Conservation (phyloP, 2,888 invertebrate genomes). For the Philonicus albiceps region DNA sequence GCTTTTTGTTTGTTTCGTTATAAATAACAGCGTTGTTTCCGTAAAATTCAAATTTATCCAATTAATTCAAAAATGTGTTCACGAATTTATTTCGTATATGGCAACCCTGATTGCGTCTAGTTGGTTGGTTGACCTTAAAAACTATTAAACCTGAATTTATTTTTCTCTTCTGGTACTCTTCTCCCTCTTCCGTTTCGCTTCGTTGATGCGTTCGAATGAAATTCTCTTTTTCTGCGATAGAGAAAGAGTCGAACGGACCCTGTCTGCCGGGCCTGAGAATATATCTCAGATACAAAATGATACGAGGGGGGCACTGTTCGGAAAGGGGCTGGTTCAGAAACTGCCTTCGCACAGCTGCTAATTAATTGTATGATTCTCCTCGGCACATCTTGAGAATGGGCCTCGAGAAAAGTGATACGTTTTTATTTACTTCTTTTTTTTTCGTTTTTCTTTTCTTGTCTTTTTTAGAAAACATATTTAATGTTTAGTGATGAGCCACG, state of each 20-base stretch:
- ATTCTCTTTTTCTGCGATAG: not conserved
- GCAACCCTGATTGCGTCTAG: not conserved
- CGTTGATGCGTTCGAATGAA: not conserved
- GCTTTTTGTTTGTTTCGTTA: not conserved
- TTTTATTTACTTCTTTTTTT: not conserved
- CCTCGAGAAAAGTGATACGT: not conserved
- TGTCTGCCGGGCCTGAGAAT: no score
- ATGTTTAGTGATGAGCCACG: not conserved
- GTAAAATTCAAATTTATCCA: not conserved
- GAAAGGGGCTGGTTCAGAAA: not conserved
- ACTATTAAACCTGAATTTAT: slow-evolving; percentile 17
- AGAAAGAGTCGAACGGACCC: not conserved
- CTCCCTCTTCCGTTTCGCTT: not conserved
- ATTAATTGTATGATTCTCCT: not conserved
- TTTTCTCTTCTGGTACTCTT: not conserved
- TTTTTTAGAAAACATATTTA: not conserved
- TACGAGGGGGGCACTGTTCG: not conserved
- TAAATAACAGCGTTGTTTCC: not conserved
- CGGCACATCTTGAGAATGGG: not conserved
- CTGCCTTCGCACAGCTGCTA: not conserved
- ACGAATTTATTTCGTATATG: not conserved
- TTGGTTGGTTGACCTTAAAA: slow-evolving; percentile 29
- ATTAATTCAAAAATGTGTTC: not conserved
- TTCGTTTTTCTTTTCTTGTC: not conserved
- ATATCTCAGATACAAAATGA: not conserved